Evolutionary conservation across 2,797 vertebrate species (phyloP).

Genomic region (Tragopan temminckii): DNA sequence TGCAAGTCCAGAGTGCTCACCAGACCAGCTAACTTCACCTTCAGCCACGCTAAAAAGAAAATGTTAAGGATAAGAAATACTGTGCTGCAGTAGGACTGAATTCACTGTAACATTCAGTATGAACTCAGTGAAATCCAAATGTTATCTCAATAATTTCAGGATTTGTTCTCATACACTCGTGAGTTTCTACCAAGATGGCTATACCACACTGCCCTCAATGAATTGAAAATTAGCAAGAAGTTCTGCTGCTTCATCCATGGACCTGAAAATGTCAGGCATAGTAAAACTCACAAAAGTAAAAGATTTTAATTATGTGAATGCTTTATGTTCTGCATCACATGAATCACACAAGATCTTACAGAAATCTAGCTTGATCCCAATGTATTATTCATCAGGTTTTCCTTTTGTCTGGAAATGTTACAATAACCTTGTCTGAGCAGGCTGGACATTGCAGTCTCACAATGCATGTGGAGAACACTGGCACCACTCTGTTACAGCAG

Average conservation of each 20-base stretch:
- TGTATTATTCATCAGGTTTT: not conserved
- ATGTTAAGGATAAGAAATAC: not conserved
- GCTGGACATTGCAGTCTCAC: not conserved
- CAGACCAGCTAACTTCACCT: not conserved
- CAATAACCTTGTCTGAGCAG: not conserved
- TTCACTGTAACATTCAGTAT: not conserved
- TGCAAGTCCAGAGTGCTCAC: not conserved
- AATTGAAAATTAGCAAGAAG: not conserved
- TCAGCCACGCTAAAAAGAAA: not conserved
- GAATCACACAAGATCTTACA: not conserved
- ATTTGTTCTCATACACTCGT: not conserved
- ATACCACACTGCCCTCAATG: not conserved
- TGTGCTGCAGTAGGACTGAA: not conserved
- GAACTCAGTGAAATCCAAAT: not conserved
- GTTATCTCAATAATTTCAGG: not conserved
- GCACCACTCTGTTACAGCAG: rapidly evolving
- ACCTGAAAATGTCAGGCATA: not conserved
- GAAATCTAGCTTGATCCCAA: conserved; percentile 2
- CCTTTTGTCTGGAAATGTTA: conserved; percentile 15
- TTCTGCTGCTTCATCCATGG: not conserved
- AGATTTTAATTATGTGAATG: not conserved
- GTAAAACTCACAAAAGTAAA: not conserved
- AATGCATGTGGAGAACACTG: not conserved
- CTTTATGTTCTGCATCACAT: not conserved
- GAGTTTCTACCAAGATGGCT: not conserved